These are phyloP conservation scores for Xestoiulus laeticollis DNA, from an alignment of 2,888 invertebrate genomes.

Conservation along the genomic window DNA sequence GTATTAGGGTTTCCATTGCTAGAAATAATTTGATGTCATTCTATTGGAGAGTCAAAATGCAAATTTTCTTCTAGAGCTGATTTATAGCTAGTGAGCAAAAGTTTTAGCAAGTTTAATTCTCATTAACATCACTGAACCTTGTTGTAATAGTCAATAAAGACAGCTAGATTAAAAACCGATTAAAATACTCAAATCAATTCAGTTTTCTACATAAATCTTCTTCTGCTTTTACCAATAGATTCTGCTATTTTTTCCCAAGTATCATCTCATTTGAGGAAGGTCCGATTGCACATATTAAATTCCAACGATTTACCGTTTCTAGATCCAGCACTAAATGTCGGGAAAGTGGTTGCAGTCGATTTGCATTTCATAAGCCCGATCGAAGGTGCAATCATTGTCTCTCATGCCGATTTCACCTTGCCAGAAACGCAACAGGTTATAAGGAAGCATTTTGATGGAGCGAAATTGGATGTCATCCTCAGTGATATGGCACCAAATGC, in stretches of 20 bases:
- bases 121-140: no score
- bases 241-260: not conserved
- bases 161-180: no score
- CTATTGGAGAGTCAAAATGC: no score
- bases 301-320: not conserved
- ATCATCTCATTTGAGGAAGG: not conserved
- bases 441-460: constrained; percentile 28
- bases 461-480: constrained; percentile 59
- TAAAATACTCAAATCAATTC: no score
- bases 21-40: no score
- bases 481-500: constrained; percentile 63
- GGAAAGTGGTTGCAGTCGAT: constrained; percentile 50
- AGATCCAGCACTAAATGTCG: constrained; percentile 45
- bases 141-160: no score
- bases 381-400: constrained; percentile 50
- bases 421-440: not conserved
- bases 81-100: no score
- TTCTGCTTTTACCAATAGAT: not conserved
- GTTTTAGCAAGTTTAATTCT: no score
- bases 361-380: constrained; percentile 46
- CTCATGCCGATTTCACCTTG: constrained; percentile 39
- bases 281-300: not conserved
- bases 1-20: no score
- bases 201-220: no score
- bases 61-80: no score